Evolutionary conservation across 2,113 vertebrate species (phyloP).

Genomic region (Megatriorchis doriae): DNA sequence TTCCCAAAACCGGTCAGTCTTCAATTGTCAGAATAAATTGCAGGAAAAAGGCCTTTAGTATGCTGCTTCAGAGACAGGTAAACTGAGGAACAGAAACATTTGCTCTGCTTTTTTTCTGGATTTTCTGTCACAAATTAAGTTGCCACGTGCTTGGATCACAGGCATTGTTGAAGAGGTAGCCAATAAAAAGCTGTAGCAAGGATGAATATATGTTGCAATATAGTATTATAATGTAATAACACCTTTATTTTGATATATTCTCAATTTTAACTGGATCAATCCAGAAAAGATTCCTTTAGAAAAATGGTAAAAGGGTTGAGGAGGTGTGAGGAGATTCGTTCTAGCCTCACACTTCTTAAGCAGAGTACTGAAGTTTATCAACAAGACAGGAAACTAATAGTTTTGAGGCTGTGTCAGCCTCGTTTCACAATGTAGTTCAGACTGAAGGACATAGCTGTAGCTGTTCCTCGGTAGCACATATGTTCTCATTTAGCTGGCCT

Average conservation of each 20-base stretch:
- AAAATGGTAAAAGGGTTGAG: background rate
- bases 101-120: background rate
- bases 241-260: background rate
- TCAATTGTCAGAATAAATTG: background rate
- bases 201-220: background rate
- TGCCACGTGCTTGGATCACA: accelerated
- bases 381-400: slow-evolving; percentile 40
- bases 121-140: background rate
- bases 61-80: background rate
- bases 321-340: background rate
- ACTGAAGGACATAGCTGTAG: background rate
- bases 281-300: background rate
- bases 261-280: background rate
- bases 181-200: background rate
- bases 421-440: background rate
- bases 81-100: background rate
- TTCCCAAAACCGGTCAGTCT: background rate
- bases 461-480: background rate
- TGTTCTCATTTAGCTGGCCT: slow-evolving; percentile 53
- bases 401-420: slow-evolving; percentile 11
- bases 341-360: background rate
- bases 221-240: background rate
- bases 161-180: background rate
- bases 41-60: background rate
- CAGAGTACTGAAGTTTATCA: background rate